Evolutionary conservation across 2,113 vertebrate species (phyloP).

Genomic region (Donacobius atricapilla): DNA sequence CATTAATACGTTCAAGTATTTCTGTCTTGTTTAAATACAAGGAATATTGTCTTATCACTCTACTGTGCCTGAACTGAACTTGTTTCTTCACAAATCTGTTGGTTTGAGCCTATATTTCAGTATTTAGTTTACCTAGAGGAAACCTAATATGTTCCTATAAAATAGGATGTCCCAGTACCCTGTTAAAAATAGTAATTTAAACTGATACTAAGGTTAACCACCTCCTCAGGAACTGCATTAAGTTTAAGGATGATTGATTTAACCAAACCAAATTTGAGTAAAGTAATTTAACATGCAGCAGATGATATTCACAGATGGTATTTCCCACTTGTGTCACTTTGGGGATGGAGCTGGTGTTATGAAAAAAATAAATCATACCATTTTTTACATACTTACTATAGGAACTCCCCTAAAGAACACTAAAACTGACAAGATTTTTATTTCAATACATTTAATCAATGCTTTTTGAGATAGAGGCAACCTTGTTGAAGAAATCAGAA

Average conservation of each 20-base stretch:
- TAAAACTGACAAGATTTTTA: neutral
- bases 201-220: constrained; percentile 26
- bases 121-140: neutral
- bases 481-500: neutral
- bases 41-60: neutral
- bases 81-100: neutral
- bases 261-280: neutral
- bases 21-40: neutral
- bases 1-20: neutral
- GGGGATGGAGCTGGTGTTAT: neutral
- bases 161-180: neutral
- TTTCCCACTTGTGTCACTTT: constrained; percentile 33
- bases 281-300: constrained; percentile 43
- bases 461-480: neutral
- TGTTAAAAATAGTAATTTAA: neutral
- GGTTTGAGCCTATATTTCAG: neutral
- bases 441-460: neutral
- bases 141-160: neutral
- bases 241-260: neutral
- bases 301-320: constrained; percentile 54
- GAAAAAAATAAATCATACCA: neutral
- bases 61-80: neutral
- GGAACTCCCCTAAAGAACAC: neutral
- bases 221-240: constrained; percentile 7
- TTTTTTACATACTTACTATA: neutral